Evolutionary conservation across 2,797 vertebrate genomes (phyloP).

Genomic region (Danio aesculapii): DNA sequence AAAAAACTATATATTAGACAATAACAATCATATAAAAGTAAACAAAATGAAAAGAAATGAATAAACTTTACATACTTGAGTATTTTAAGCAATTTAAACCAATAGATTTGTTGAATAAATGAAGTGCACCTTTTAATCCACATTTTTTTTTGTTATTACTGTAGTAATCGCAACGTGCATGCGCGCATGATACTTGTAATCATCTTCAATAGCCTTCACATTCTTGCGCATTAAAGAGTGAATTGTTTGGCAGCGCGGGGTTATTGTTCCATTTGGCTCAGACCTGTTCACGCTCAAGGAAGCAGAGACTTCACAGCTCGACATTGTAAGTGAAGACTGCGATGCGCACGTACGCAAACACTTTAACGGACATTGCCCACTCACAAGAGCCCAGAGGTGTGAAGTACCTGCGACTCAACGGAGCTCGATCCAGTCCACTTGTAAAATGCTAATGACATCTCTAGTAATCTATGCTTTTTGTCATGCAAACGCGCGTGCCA

Average conservation of each 20-base stretch:
- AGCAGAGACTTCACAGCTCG: constrained; percentile 30
- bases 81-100: no score
- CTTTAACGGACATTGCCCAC: constrained; percentile 57
- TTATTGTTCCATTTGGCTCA: constrained; percentile 20
- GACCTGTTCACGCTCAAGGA: constrained; percentile 30
- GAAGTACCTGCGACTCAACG: constrained; percentile 60
- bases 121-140: no score
- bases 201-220: background rate
- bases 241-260: background rate
- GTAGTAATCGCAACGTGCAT: background rate
- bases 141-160: background rate
- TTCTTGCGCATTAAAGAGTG: background rate
- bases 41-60: no score
- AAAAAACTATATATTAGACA: no score
- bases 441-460: constrained; percentile 68
- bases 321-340: background rate
- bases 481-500: constrained; percentile 70
- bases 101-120: no score
- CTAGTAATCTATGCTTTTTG: constrained; percentile 71
- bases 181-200: background rate
- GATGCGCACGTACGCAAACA: constrained; percentile 21
- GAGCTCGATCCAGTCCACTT: constrained; percentile 38
- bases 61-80: no score
- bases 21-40: no score
- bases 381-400: constrained; percentile 59